Evolutionary conservation across 2,888 invertebrate genomes (phyloP), one percentile per base, ranked within the genome.

Genomic region (Drosophila flavopinicola): DNA sequence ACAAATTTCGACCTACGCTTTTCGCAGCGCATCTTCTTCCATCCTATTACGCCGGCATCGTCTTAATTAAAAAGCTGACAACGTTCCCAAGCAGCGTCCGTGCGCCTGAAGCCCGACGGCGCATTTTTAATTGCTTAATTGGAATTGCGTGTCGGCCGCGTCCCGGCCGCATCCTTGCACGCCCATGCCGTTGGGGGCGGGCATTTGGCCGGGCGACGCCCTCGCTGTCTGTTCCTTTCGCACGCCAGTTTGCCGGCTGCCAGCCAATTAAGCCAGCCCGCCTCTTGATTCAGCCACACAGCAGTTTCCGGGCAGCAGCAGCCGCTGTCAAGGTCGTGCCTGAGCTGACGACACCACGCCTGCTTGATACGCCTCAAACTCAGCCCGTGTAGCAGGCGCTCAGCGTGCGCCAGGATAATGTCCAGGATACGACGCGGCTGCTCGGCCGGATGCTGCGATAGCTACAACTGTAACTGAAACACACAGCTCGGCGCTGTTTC

Each of bases 331-430:
- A n/a, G n/a, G n/a, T n/a, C n/a, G n/a, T n/a, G n/a, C n/a, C n/a
- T n/a, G n/a, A n/a, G n/a, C n/a, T n/a, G n/a, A n/a, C n/a, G n/a
- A 89, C 90, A 91, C 91, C 91, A 91, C 91, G 91, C 91, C 91
- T 90, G 91, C n/a, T n/a, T n/a, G 91, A 91, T 91, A 91, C 91
- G 91, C 91, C 91, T 91, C 91, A 90, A 90, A 90, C 90, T 90
- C 90, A 90, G 90, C 91, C 76, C 77, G 80, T 64, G 47, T 69
- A 91, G 78, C 89, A 91, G 91, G 91, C 86, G 85, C 78, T 25
- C 91, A 91, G 89, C 61, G 64, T 35, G 13, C 10, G 25, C 24
- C 47, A 60, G 57, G 39, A 51, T 37, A 20, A 13, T 29, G 38
- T 7, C 6, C 33, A 39, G 68, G 60, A 56, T 38, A 33, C 33